phyloP scores from a whole-genome alignment of 2,797 vertebrate genomes.

The Enteromius trimaculatus region DNA sequence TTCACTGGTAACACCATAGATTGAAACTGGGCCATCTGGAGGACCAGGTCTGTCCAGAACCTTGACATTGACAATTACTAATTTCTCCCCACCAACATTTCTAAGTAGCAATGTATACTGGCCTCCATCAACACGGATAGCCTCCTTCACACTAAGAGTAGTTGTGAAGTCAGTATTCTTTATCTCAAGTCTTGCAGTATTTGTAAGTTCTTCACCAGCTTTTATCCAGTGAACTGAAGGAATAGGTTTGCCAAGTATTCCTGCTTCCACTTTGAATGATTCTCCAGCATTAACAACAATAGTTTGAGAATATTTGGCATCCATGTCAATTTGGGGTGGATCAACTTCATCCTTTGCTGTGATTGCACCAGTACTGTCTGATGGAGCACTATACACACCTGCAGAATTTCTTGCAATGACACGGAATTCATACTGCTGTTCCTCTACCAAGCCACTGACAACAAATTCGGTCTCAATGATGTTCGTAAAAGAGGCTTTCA shows the following conservation, averaged over 20 bases:
- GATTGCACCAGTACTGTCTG: constrained; percentile 93
- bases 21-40: constrained; percentile 88
- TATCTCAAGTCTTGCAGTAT: constrained; percentile 86
- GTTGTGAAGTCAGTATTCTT: constrained; percentile 91
- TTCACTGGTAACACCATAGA: constrained; percentile 90
- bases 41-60: constrained; percentile 97
- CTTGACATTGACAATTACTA: constrained; percentile 88
- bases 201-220: constrained; percentile 83
- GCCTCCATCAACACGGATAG: constrained; percentile 91
- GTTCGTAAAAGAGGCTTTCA: constrained; percentile 98
- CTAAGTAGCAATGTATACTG: constrained; percentile 90
- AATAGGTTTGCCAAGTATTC: constrained; percentile 89
- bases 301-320: constrained; percentile 90
- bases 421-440: constrained; percentile 94
- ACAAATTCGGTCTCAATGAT: constrained; percentile 92
- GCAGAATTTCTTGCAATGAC: constrained; percentile 97
- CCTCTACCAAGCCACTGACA: constrained; percentile 91
- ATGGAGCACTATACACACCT: constrained; percentile 89
- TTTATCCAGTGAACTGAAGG: constrained; percentile 92
- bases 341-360: constrained; percentile 97
- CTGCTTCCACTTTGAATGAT: constrained; percentile 89
- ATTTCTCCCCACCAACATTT: constrained; percentile 96
- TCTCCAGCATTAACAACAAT: constrained; percentile 92
- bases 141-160: constrained; percentile 89
- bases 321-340: constrained; percentile 92